Evolutionary conservation across 2,797 vertebrate genomes (phyloP), one percentile per base, ranked within the genome.

Genomic region (Neosilurus hyrtlii): DNA sequence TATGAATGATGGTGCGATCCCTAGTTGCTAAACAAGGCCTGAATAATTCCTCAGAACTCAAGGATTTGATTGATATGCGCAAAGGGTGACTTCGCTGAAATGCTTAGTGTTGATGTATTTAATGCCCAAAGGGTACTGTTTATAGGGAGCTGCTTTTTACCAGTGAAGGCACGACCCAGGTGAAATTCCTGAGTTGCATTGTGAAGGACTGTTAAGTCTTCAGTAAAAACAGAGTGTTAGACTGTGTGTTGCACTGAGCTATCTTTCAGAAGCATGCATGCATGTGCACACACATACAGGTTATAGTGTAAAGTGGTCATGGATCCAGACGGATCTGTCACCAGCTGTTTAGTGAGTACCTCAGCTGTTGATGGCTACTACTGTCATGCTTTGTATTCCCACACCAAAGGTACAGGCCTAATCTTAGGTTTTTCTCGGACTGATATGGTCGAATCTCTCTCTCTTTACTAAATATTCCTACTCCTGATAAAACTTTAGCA

Each of bases 291-390:
- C 83, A 80, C 88, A 90, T 86, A 93, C 89, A 86, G 91, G 89
- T 87, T 86, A 85, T 90, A 88, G 91, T 92, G 91, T 89, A 89
- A 91, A 93, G 91, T 93, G 90, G 91, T 93, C 93, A 93, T 90
- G 94, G 92, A 89, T 93, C 92, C 91, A 86, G 87, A 86, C 88
- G 80, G 89, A 90, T 92, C 91, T 93, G 93, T 94, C 91, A 92
- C 90, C 93, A 93, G 89, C 89, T 82, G 88, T 88, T 91, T 91
- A 91, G 92, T 87, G 88, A 90, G 90, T 93, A 90, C 88, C 87
- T 79, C 89, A 90, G 92, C 85, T 85, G 92, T 91, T 95, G 93
- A 93, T 84, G 91, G 91, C 85, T 90, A 90, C 67, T 9, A 87
- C 90, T 86, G 90, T 71, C 67, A 85, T 85, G 88, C 91, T 92